Conservation (phyloP, 2,113 vertebrate genomes). For the Chrysochloris asiatica region DNA sequence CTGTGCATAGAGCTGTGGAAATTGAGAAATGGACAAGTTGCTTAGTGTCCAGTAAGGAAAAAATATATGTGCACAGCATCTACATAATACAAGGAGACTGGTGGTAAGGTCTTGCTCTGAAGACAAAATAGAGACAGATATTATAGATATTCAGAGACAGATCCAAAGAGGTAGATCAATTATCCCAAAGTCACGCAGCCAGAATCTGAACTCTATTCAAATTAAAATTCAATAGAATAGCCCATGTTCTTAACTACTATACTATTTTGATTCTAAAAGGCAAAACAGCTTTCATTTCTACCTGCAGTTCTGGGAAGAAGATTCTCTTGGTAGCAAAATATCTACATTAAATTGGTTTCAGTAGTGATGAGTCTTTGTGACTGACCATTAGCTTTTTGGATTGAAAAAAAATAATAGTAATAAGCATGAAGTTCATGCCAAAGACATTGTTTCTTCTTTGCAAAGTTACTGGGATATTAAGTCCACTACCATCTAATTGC, state of each 20-base stretch:
- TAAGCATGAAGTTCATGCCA: neutral
- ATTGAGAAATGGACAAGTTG: neutral
- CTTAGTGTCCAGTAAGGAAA: neutral
- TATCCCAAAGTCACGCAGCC: neutral
- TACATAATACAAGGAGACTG: neutral
- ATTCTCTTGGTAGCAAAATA: neutral
- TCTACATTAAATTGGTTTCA: neutral
- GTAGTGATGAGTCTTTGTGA: neutral
- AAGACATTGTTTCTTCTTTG: neutral
- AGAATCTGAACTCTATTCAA: neutral
- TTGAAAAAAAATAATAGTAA: neutral
- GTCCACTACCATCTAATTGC: neutral
- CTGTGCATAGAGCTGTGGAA: neutral
- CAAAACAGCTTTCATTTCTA: neutral
- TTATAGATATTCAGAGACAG: neutral
- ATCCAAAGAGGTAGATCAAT: neutral
- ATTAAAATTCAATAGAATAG: neutral
- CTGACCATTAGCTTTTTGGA: too few relatives aligned
- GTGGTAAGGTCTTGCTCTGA: neutral
- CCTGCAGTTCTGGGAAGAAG: neutral
- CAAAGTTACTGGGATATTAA: neutral
- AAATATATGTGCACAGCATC: too few relatives aligned
- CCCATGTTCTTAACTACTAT: neutral
- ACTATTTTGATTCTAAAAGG: neutral
- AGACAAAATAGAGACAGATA: neutral